These are phyloP conservation scores for Acanthosoma haemorrhoidale DNA, from an alignment of 2,888 invertebrate genomes.

Conservation along the genomic window DNA sequence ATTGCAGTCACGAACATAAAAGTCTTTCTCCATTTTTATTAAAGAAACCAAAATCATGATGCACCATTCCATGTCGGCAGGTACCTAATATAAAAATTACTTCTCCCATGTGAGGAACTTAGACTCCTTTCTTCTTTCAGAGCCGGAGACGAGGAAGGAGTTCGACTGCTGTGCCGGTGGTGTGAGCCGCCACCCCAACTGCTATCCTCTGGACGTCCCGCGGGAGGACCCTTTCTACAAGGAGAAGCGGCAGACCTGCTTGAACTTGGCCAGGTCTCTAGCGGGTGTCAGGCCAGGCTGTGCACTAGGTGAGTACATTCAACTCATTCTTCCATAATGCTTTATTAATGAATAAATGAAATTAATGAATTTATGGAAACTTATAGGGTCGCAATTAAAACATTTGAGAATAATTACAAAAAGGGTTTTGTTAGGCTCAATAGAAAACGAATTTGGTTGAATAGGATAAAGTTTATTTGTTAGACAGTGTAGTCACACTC, in stretches of 20 bases:
- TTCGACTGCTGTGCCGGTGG: constrained; percentile 71
- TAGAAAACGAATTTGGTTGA: too few species aligned
- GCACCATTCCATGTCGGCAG: too few species aligned
- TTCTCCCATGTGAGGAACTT: background rate
- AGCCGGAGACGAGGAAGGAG: constrained; percentile 41
- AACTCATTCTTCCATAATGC: background rate
- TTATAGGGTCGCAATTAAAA: background rate
- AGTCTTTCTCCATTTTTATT: too few species aligned
- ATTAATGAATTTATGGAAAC: background rate
- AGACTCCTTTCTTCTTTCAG: constrained; percentile 29
- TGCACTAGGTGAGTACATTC: constrained; percentile 43
- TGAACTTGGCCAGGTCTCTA: constrained; percentile 74
- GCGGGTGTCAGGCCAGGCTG: constrained; percentile 68
- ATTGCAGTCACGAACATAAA: too few species aligned
- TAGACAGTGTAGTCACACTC: too few species aligned
- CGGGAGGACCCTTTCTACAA: constrained; percentile 59
- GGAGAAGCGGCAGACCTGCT: constrained; percentile 58
- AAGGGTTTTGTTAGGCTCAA: too few species aligned
- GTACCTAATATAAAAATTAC: background rate
- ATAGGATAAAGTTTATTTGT: too few species aligned
- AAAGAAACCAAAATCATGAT: too few species aligned
- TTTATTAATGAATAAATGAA: background rate
- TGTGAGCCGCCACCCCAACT: constrained; percentile 65
- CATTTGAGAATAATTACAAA: too few species aligned
- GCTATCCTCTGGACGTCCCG: constrained; percentile 63